Conservation (phyloP, 2,113 vertebrate species). For the Solea senegalensis region DNA sequence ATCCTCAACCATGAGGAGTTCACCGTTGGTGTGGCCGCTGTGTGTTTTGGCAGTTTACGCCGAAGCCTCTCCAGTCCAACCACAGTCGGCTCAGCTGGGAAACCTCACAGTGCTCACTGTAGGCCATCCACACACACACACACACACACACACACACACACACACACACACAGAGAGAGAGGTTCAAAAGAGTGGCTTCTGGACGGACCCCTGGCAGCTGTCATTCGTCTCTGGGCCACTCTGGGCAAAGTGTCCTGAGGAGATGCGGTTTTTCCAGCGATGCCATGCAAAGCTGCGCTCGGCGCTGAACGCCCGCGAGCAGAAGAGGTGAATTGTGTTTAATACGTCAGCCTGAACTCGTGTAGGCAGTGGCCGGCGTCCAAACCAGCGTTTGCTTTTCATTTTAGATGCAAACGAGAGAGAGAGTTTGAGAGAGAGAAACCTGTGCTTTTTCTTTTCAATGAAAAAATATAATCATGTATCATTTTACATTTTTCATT, state of each 20-base stretch:
- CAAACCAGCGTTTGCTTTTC: neutral
- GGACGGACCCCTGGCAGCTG: conserved; percentile 35
- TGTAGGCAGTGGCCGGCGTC: conserved; percentile 25
- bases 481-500: conserved; percentile 10
- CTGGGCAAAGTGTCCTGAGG: conserved; percentile 48
- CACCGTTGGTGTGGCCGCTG: conserved; percentile 59
- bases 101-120: conserved; percentile 50
- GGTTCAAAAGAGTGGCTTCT: conserved; percentile 28
- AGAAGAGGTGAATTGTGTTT: conserved; percentile 41
- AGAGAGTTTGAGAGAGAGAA: neutral
- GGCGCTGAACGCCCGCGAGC: neutral
- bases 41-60: conserved; percentile 73
- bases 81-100: conserved; percentile 50
- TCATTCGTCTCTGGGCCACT: conserved; percentile 32
- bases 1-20: conserved; percentile 47
- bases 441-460: neutral
- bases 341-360: conserved; percentile 33
- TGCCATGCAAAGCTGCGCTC: conserved; percentile 28
- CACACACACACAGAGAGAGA: conserved; percentile 10
- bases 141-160: conserved; percentile 17
- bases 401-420: neutral
- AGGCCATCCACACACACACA: conserved; percentile 26
- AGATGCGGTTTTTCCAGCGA: conserved; percentile 43
- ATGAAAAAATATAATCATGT: neutral
- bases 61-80: conserved; percentile 52